Conservation (phyloP, 2,888 invertebrate species). For the Notodonta dromedarius region DNA sequence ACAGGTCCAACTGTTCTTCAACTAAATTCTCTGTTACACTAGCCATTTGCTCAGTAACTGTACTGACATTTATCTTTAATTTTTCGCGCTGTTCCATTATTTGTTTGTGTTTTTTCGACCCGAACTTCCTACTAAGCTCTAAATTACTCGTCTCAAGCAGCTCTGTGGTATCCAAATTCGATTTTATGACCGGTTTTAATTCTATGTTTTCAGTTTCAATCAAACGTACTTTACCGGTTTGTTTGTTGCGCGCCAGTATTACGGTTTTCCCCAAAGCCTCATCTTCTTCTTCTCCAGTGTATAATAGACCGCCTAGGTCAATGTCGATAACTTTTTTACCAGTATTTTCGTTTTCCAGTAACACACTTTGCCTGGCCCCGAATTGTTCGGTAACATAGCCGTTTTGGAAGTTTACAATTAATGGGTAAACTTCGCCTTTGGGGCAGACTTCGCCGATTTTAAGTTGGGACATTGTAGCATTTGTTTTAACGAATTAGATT, state of each 20-base stretch:
- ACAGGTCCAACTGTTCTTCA: conserved; percentile 62
- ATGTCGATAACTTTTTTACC: conserved; percentile 48
- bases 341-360: conserved; percentile 51
- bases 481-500: conserved; percentile 5
- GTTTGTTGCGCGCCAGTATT: conserved; percentile 59
- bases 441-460: conserved; percentile 61
- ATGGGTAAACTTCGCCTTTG: conserved; percentile 50
- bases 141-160: conserved; percentile 55
- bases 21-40: conserved; percentile 72
- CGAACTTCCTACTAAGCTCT: conserved; percentile 85
- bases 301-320: conserved; percentile 55
- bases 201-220: conserved; percentile 60
- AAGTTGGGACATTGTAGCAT: conserved; percentile 45
- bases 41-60: conserved; percentile 84
- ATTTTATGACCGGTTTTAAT: conserved; percentile 56
- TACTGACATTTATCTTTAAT: conserved; percentile 83
- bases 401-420: conserved; percentile 68
- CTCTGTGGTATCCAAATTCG: conserved; percentile 40
- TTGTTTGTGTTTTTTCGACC: conserved; percentile 85
- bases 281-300: conserved; percentile 60
- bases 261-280: conserved; percentile 60
- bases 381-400: conserved; percentile 64
- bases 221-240: conserved; percentile 66
- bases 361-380: conserved; percentile 41
- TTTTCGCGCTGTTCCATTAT: conserved; percentile 85